Base-by-base conservation (phyloP, 2,888 invertebrate genomes). In the Luperina testacea region DNA sequence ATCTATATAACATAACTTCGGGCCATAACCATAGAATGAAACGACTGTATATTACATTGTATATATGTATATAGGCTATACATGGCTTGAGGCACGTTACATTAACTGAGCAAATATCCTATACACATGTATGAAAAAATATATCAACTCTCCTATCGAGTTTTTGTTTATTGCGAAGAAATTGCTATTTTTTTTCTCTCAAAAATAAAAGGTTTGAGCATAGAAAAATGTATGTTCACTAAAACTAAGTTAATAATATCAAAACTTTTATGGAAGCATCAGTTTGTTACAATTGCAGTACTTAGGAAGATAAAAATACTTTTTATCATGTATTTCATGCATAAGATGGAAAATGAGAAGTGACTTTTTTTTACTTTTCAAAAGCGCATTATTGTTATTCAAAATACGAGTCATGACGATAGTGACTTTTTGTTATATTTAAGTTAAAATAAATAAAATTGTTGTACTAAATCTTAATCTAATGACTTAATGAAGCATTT, bases 1-100 rank as follows among this genome's bases (percentile, higher is more conserved):
- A 94, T 95, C 95, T 96, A 95, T 96, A 95, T 95, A 96, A 96
- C 95, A 95, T 96, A 96, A 96, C 96, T 95, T 96, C 94, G 92
- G 93, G 95, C 96, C 95, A 91, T 95, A 94, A 96, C 96, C 95
- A 89, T 93, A 93, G 87, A 93, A 93, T 93, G 93, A 94, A 94
- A 94, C 92, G 93, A 93, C 92, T 94, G 92, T 95, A 95, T 93
- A 94, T 93, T 95, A 95, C 93, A 95, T 91, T 90, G 90, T 93
- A 88, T 93, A 92, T 92, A 89, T 90, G 89, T 92, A 91, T 92
- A 91, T 89, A 91, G 87, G 92, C 90, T 93, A 93, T 93, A 92
- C 90, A 93, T 92, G 90, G 91, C 88, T 74, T 81, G 81, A 75
- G 84, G 89, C 86, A 88, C 91, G 91, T 90, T 87, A 89, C 91